Conservation (phyloP, 2,888 invertebrate genomes). For the Eupithecia insigniata region DNA sequence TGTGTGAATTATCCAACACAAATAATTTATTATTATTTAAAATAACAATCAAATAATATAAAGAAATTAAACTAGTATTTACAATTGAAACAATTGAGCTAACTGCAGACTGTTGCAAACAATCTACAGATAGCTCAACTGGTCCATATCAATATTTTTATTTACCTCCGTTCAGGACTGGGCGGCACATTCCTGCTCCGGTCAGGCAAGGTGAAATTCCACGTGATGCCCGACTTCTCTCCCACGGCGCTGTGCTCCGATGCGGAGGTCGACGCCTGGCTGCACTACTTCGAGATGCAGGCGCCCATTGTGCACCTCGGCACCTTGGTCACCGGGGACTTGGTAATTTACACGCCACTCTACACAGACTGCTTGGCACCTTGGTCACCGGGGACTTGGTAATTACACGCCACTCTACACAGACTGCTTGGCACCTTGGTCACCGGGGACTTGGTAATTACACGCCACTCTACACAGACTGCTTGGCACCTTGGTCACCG, state of each 20-base stretch:
- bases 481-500: conserved; percentile 62
- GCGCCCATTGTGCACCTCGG: conserved; percentile 95
- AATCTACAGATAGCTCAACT: too few species aligned
- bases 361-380: conserved; percentile 87
- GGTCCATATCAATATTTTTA: too few species aligned
- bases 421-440: conserved; percentile 62
- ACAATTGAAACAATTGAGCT: too few species aligned
- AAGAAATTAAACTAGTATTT: too few species aligned
- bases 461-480: not conserved
- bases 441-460: conserved; percentile 87
- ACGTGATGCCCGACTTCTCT: conserved; percentile 98
- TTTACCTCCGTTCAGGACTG: conserved; percentile 83
- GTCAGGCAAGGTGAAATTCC: conserved; percentile 93
- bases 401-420: conserved; percentile 44
- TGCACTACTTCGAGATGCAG: conserved; percentile 95
- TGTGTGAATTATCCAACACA: too few species aligned
- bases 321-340: conserved; percentile 93
- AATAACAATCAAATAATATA: too few species aligned
- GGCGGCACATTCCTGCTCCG: conserved; percentile 95
- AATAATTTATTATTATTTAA: too few species aligned
- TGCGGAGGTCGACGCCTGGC: conserved; percentile 92
- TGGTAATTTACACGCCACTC: conserved; percentile 77
- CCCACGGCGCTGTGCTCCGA: conserved; percentile 88
- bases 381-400: conserved; percentile 93
- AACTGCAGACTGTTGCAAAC: too few species aligned